Evolutionary conservation across 2,888 invertebrate genomes (phyloP), one percentile per base, ranked within the genome.

Genomic region (Corbicula japonica): DNA sequence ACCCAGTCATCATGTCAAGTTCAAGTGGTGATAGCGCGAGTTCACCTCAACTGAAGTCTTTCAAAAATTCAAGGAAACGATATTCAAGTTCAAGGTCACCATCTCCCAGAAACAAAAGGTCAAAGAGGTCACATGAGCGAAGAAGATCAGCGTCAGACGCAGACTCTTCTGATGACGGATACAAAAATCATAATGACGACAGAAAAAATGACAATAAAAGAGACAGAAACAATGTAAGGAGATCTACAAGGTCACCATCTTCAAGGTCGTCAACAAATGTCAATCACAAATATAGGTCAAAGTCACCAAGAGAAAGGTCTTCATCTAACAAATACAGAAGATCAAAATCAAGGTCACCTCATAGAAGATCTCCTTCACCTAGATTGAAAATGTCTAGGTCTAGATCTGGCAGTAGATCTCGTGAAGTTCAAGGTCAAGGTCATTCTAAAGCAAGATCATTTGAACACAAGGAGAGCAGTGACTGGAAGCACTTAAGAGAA

Each of bases 1-100:
- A n/a, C n/a, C n/a, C n/a, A n/a, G n/a, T n/a, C 48, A 74, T 2
- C 6, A 76, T 76, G 76, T 60, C 76, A 50, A 71, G 71, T 28
- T 76, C 76, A 2, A 76, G 71, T 35, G 71, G 61, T 52, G 74
- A 75, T 15, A 75, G 74, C 44, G 74, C 61, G 12, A 34, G 46
- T 23, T 66, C 74, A 34, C 46, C 50, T 28, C 34, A 38, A 18
- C 21, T 28, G 26, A 48, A 63, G n/a, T 2, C 28, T 1, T n/a
- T 21, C 15, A 72, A 41, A 63, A 62, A 61, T 23, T 54, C 54
- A 21, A 50, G 26, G 8, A 72, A 52, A 54, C 32, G 41, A 52
- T 62, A 48, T 35, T 73, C 73, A 62, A 62, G 72, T 23, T 72
- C 72, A 28, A 26, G 62, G 21, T 71, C 71, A 38, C 50, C 52